Evolutionary conservation across 2,888 invertebrate species (phyloP).

Genomic region (Coleophora flavipennella): DNA sequence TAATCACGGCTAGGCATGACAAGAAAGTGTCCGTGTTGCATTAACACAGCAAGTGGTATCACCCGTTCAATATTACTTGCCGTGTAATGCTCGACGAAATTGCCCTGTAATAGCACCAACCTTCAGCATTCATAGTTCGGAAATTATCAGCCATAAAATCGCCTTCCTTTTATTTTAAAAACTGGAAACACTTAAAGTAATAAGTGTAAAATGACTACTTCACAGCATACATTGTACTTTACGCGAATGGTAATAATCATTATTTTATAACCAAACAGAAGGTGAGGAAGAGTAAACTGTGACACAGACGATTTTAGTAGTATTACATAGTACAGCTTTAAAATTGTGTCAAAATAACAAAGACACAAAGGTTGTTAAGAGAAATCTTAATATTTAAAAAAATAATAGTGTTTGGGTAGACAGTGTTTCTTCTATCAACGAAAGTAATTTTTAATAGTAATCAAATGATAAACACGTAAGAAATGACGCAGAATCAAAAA

Average conservation of each 20-base stretch:
- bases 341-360: too few relatives aligned
- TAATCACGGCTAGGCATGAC: conserved; percentile 43
- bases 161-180: conserved; percentile 54
- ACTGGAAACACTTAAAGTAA: conserved; percentile 43
- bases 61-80: conserved; percentile 44
- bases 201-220: conserved; percentile 41
- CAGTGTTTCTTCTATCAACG: too few relatives aligned
- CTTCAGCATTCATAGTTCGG: conserved; percentile 64
- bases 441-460: too few relatives aligned
- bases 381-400: too few relatives aligned
- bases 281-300: conserved; percentile 1
- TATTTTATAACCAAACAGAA: conserved; percentile 6
- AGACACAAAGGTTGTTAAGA: too few relatives aligned
- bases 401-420: too few relatives aligned
- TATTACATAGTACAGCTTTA: too few relatives aligned
- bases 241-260: conserved; percentile 13
- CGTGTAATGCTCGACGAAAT: conserved; percentile 58
- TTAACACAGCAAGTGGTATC: conserved; percentile 50
- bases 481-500: too few relatives aligned
- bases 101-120: conserved; percentile 60
- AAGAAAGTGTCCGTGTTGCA: conserved; percentile 57
- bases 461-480: too few relatives aligned
- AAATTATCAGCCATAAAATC: conserved; percentile 69
- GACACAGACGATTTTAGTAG: too few relatives aligned
- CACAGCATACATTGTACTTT: conserved; percentile 34